phyloP scores from a whole-genome alignment of 2,888 invertebrate species.

The Netelia inedita region DNA sequence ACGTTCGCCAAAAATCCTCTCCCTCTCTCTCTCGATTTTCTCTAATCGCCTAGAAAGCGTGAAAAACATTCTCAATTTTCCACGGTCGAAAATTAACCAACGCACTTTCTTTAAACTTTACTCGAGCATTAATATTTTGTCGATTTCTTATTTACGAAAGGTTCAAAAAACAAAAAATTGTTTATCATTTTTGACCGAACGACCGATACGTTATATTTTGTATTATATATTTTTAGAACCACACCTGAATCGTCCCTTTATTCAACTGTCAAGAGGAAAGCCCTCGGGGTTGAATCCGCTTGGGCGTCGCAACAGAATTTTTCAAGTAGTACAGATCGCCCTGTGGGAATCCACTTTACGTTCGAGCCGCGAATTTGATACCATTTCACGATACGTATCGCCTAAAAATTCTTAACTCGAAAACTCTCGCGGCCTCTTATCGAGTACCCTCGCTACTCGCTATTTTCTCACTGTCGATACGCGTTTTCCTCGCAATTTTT shows the following conservation, averaged over 20 bases:
- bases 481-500: background rate
- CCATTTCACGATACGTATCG: background rate
- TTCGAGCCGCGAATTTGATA: constrained; percentile 9
- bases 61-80: too few relatives aligned
- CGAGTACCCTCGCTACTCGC: background rate
- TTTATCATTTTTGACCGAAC: background rate
- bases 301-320: background rate
- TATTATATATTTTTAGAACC: background rate
- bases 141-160: too few relatives aligned
- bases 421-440: background rate
- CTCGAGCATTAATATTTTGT: too few relatives aligned
- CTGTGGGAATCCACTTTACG: constrained; percentile 20
- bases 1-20: background rate
- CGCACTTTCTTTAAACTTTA: too few relatives aligned
- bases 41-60: too few relatives aligned
- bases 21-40: background rate
- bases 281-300: background rate
- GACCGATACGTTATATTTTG: background rate
- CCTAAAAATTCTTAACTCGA: background rate
- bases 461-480: background rate
- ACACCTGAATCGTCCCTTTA: background rate
- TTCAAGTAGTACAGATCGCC: constrained; percentile 26
- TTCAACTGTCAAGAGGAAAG: background rate
- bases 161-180: too few relatives aligned
- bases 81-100: too few relatives aligned